phyloP scores from a whole-genome alignment of 2,113 vertebrate species.

The Mus spicilegus region DNA sequence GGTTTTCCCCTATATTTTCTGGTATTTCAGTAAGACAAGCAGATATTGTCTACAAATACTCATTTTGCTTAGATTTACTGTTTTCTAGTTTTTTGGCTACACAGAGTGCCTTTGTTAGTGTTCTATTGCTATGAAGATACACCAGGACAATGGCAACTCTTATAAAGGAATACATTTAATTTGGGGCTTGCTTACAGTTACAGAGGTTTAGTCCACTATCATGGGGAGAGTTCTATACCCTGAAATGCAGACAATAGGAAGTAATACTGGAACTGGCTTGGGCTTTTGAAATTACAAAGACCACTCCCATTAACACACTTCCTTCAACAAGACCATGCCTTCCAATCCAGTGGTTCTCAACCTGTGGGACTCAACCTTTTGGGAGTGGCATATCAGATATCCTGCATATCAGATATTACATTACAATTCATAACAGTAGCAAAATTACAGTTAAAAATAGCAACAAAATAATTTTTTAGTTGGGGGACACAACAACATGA shows the following conservation, averaged over 20 bases:
- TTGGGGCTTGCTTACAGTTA: background rate
- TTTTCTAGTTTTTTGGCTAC: background rate
- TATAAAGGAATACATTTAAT: background rate
- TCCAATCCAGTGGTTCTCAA: background rate
- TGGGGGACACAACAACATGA: background rate
- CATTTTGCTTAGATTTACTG: accelerated
- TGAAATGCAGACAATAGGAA: background rate
- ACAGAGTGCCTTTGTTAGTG: background rate
- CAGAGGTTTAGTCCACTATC: background rate
- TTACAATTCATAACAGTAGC: background rate
- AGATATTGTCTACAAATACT: background rate
- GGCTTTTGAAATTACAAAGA: background rate
- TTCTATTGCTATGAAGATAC: background rate
- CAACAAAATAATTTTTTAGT: background rate
- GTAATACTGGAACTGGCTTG: background rate
- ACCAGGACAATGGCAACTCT: background rate
- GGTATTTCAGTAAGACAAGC: background rate
- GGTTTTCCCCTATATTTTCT: background rate
- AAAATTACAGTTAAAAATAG: background rate
- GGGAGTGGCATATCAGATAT: background rate
- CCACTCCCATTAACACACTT: background rate
- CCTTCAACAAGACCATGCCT: background rate
- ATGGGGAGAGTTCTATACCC: background rate
- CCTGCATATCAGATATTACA: background rate
- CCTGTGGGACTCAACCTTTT: background rate